Conservation (phyloP, 2,888 invertebrate genomes). For the Noctua fimbriata region DNA sequence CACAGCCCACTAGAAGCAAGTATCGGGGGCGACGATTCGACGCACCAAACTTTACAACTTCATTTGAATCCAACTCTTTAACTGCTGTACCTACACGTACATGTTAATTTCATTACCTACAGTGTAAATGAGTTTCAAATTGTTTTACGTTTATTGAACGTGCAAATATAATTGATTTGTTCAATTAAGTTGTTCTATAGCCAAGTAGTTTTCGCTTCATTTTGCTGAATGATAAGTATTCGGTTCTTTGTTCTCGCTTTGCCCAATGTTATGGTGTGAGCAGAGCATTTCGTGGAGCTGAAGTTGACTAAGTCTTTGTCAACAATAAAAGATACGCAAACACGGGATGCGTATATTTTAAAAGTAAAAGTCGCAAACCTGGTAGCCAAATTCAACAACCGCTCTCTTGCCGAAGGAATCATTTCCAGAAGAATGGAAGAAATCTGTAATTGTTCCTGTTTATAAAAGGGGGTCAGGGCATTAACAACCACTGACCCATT, state of each 20-base stretch:
- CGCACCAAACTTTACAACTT: conserved; percentile 13
- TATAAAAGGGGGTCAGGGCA: too few species aligned
- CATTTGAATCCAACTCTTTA: conserved; percentile 21
- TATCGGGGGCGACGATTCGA: conserved; percentile 9
- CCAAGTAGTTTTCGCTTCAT: neutral
- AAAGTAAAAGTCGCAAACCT: neutral
- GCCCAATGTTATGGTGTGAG: neutral
- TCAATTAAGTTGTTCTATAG: neutral
- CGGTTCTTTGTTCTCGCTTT: neutral
- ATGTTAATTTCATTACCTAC: conserved; percentile 19
- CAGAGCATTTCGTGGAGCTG: neutral
- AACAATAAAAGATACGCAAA: neutral
- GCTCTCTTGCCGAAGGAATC: neutral
- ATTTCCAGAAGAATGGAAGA: neutral
- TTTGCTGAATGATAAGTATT: neutral
- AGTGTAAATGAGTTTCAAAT: conserved; percentile 25
- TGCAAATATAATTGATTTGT: conserved; percentile 23
- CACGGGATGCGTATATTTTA: too few species aligned
- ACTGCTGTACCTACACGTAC: neutral
- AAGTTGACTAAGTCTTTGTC: neutral
- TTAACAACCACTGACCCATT: neutral
- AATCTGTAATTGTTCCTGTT: neutral
- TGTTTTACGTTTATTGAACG: conserved; percentile 3
- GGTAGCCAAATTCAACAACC: neutral
- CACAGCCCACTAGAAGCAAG: conserved; percentile 11